Evolutionary conservation across 2,113 vertebrate genomes (phyloP), one percentile per base, ranked within the genome.

Genomic region (Clinocottus analis): DNA sequence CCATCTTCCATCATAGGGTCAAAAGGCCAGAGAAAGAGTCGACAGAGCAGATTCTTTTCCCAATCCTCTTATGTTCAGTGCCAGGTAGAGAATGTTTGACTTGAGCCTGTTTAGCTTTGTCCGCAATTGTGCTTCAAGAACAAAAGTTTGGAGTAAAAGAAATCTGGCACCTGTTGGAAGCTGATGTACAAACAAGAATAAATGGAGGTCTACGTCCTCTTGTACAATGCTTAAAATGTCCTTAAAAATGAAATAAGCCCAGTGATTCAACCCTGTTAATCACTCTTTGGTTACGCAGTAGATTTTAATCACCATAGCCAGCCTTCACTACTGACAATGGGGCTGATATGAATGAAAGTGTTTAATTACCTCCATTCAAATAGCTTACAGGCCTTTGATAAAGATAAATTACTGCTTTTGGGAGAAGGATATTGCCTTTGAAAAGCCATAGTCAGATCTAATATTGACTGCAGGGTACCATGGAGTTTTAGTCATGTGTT

Each of bases 361-460:
- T 65, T 90, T 91, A 91, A 92, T 92, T 92, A 92, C 83, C 78
- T 83, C 85, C 75, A 85, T 91, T 90, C 65, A 83, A 90, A 90
- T 80, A 85, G 85, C 88, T 90, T 72, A 39, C 49, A 85, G 92
- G 84, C 76, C 77, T 92, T 86, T 90, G 86, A 88, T 89, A 72
- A 76, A 86, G 82, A 90, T 81, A 86, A 87, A 92, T 88, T 37
- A 59, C 80, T 86, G 82, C 76, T 73, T 90, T 87, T 87, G 80
- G 83, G 65, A 85, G 80, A 77, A 86, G 87, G 85, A 89, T 90
- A 91, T 91, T 93, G 87, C 90, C 88, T 90, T 86, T 92, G 75
- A 89, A 89, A 88, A 88, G 88, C 89, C 39, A 41, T 41, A 2
- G 69, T 37, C 21, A 83, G 84, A 82, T 90, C 64, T 86, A 90